Evolutionary conservation across 2,797 vertebrate genomes (phyloP).

Genomic region (Acanthis flammea): DNA sequence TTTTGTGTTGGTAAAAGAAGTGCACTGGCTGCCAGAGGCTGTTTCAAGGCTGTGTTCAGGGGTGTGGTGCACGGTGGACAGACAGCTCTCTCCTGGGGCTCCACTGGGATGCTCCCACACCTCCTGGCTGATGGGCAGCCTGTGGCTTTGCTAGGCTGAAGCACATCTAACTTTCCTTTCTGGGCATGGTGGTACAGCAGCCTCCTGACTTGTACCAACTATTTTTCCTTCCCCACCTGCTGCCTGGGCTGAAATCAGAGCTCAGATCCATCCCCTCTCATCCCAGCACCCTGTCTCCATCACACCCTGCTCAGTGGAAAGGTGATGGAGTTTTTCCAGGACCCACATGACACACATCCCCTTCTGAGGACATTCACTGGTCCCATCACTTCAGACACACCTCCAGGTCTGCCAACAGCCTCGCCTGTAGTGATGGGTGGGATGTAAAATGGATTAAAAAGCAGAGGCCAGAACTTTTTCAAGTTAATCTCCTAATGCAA

Average conservation of each 20-base stretch:
- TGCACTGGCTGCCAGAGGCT: not conserved
- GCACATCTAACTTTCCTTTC: not conserved
- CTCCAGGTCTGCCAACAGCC: not conserved
- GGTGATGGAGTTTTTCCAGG: not conserved
- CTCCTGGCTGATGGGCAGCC: not conserved
- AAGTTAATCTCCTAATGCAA: conserved; percentile 23
- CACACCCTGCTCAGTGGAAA: not conserved
- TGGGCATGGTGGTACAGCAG: accelerated
- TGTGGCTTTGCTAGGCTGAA: not conserved
- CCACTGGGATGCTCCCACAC: not conserved
- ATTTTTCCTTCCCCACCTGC: not conserved
- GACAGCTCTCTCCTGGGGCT: not conserved
- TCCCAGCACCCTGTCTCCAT: not conserved
- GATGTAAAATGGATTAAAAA: not conserved
- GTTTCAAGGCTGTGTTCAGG: not conserved
- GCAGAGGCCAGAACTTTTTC: not conserved
- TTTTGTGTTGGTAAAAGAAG: not conserved
- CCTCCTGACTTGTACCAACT: not conserved
- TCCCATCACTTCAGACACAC: not conserved
- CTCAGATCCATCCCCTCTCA: not conserved
- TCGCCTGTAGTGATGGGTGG: not conserved
- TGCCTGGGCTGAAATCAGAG: not conserved
- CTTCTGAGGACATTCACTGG: not conserved
- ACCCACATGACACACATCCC: not conserved
- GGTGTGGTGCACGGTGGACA: accelerated